phyloP scores from a whole-genome alignment of 1,140 invertebrate genomes.

The Chymomyza costata region DNA sequence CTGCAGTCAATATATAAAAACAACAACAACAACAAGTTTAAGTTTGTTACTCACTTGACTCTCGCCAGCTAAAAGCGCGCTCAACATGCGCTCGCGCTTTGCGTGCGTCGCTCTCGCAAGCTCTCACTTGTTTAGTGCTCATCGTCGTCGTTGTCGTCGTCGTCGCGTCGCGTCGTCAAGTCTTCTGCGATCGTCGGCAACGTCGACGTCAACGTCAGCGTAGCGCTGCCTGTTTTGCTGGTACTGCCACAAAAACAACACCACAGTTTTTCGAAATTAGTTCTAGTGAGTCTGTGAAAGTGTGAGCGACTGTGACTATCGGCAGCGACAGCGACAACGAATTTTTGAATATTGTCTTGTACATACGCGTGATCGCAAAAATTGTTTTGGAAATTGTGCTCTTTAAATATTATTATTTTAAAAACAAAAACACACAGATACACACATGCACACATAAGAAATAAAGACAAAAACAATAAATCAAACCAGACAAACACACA shows the following conservation, averaged over 20 bases:
- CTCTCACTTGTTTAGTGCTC: slow-evolving; percentile 30
- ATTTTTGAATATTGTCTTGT: slow-evolving; percentile 29
- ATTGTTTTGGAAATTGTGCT: too few relatives aligned
- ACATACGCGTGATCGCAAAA: slow-evolving; percentile 20
- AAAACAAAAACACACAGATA: slow-evolving; percentile 17
- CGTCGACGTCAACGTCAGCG: slow-evolving; percentile 4
- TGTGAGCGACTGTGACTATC: slow-evolving; percentile 64
- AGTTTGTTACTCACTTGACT: slow-evolving; percentile 33
- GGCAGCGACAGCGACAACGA: slow-evolving; percentile 33
- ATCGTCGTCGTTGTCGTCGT: slow-evolving; percentile 16
- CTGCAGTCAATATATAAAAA: too few relatives aligned
- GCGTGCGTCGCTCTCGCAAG: slow-evolving; percentile 26
- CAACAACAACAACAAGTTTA: slow-evolving; percentile 18
- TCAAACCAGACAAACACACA: too few relatives aligned
- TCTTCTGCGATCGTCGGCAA: slow-evolving; percentile 4
- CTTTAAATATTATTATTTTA: too few relatives aligned
- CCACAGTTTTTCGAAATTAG: slow-evolving; percentile 72
- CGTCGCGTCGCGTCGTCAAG: slow-evolving; percentile 1
- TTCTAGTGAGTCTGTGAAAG: slow-evolving; percentile 75
- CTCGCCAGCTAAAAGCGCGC: slow-evolving; percentile 22
- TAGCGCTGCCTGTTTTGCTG: slow-evolving; percentile 34
- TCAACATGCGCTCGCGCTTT: slow-evolving; percentile 18
- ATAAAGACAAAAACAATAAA: too few relatives aligned
- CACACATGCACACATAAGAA: too few relatives aligned
- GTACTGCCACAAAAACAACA: slow-evolving; percentile 63